A percentile compares a stretch with the other conserved stretches of the same genome.
These are phyloP conservation scores for Hydrophis major DNA, from an alignment of 2,797 vertebrate species.

Conservation along the genomic window DNA sequence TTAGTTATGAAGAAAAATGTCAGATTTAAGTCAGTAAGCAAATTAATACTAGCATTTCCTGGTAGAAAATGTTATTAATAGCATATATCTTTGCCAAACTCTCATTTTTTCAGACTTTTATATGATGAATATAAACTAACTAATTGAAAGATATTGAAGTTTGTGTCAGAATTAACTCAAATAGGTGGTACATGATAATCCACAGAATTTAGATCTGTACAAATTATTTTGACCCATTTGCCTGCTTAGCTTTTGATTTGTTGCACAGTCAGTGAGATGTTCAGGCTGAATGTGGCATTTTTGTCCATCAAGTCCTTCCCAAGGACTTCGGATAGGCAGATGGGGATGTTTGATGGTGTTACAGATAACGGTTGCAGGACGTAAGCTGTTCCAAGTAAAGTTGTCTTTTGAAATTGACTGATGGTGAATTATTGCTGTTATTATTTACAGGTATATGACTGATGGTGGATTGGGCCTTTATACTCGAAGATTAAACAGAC, in stretches of 20 bases:
- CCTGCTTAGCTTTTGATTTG: rapidly evolving
- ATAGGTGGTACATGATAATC: rapidly evolving
- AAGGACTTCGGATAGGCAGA: not conserved
- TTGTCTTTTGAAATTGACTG: not conserved
- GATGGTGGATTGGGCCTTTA: slow-evolving; percentile 94
- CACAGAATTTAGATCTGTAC: rapidly evolving
- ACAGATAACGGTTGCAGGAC: not conserved
- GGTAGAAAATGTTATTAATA: not conserved
- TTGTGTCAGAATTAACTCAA: not conserved
- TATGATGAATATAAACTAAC: not conserved
- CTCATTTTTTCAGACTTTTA: not conserved
- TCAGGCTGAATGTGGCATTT: not conserved
- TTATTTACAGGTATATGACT: slow-evolving; percentile 86
- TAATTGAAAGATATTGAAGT: not conserved
- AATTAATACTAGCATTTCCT: not conserved
- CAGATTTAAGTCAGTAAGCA: not conserved
- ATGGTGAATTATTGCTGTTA: not conserved
- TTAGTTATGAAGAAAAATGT: not conserved
- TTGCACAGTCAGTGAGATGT: not conserved
- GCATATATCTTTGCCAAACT: not conserved
- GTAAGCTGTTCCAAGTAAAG: not conserved
- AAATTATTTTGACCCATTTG: rapidly evolving
- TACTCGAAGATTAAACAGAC: slow-evolving; percentile 85
- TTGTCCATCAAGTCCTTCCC: not conserved
- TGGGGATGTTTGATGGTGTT: not conserved